phyloP scores from a whole-genome alignment of 1,140 invertebrate species.

The Phocides pigmalion region DNA sequence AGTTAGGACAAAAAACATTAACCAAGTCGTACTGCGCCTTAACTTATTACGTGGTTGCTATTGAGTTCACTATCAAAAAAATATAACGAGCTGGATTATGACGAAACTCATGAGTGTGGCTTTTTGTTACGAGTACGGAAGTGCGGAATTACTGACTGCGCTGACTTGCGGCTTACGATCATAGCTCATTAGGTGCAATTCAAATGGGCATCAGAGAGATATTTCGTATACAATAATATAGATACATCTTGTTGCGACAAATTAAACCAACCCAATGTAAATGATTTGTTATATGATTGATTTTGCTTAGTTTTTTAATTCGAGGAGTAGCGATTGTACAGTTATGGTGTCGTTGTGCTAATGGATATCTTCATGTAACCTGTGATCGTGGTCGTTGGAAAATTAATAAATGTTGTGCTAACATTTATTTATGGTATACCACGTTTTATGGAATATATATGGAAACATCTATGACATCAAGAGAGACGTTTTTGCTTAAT shows the following conservation, averaged over 20 bases:
- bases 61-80: conserved; percentile 40
- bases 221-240: conserved; percentile 1
- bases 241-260: not conserved
- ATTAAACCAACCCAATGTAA: not conserved
- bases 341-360: too few species aligned
- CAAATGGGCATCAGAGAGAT: conserved; percentile 27
- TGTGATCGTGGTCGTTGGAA: too few species aligned
- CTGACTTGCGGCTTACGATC: conserved; percentile 43
- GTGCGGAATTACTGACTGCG: conserved; percentile 45
- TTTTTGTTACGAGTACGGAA: conserved; percentile 60
- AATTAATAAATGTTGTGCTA: too few species aligned
- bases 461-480: too few species aligned
- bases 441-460: too few species aligned
- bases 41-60: conserved; percentile 30
- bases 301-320: too few species aligned
- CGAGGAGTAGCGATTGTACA: too few species aligned
- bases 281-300: too few species aligned
- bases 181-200: conserved; percentile 45
- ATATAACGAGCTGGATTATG: conserved; percentile 47
- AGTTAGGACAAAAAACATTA: not conserved
- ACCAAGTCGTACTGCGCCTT: conserved; percentile 12
- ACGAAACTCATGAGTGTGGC: conserved; percentile 43
- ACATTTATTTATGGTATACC: too few species aligned
- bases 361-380: too few species aligned
- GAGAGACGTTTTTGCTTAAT: too few species aligned